Evolutionary conservation across 2,113 vertebrate species (phyloP), one percentile per base, ranked within the genome.

Genomic region (Amphiprion percula): DNA sequence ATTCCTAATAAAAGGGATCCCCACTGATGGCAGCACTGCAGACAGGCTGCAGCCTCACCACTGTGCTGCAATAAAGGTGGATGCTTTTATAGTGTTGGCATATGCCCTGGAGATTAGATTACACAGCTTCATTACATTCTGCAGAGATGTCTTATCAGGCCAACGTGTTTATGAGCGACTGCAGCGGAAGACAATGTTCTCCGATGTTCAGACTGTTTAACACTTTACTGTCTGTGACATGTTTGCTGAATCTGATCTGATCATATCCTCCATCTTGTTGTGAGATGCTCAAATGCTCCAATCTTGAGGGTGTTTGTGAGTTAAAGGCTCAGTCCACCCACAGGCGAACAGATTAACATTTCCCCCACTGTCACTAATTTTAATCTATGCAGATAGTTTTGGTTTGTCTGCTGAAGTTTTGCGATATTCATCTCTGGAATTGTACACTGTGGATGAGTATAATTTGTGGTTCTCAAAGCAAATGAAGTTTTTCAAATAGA

Each of bases 21-120:
- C 12, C 21, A 68, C 26, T 26, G 70, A 77, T n/a, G 24, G 56
- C 44, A 68, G 68, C 21, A 15, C n/a, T n/a, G 26, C 17, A 64
- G 73, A 81, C 11, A 63, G 64, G 56, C 49, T 19, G 54, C 68
- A 68, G 55, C 60, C 37, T 85, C 41, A 23, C 23, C 4, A 23
- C 0, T 2, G 9, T 59, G 21, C 14, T 71, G 47, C 50, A 65
- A 28, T 80, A 37, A 79, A 68, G 47, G 52, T 72, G 62, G 54
- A 68, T 74, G 17, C 16, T 76, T 91, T 90, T 80, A 88, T 73
- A 71, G 79, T 67, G 55, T 74, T 89, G 78, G 41, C 67, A 68
- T 74, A 47, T 81, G 56, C 28, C 58, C 59, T 50, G 24, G 24
- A 69, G 73, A 90, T 90, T 68, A 72, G 56, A 88, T 91, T 86